A percentile compares a stretch with the other conserved stretches of the same genome.
Evolutionary conservation across 2,113 vertebrate species (phyloP).

Genomic region (Mesembrinibis cayennensis): DNA sequence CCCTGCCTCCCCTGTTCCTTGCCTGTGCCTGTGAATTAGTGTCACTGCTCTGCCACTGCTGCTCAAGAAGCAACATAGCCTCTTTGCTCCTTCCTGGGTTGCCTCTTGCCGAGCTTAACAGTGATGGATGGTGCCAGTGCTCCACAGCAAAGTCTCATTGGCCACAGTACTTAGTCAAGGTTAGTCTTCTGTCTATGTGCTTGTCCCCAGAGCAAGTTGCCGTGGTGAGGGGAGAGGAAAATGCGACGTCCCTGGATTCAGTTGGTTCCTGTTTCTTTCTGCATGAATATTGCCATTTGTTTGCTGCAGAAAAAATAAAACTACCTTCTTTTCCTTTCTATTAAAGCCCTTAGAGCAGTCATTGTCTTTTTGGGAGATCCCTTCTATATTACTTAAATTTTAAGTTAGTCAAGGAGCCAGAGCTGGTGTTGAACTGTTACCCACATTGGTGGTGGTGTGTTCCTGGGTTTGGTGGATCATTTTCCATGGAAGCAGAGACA

Average conservation of each 20-base stretch:
- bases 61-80: accelerated
- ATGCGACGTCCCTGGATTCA: background rate
- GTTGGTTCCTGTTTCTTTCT: background rate
- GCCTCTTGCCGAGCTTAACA: background rate
- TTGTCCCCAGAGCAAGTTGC: background rate
- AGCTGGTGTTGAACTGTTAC: background rate
- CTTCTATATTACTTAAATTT: background rate
- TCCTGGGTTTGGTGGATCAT: background rate
- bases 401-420: background rate
- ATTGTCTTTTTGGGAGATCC: background rate
- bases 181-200: background rate
- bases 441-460: background rate
- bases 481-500: background rate
- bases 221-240: background rate
- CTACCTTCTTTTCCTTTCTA: background rate
- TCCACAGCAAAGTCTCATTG: background rate
- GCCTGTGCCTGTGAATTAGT: accelerated
- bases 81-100: background rate
- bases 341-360: background rate
- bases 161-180: background rate
- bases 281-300: background rate
- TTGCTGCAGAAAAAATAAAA: background rate
- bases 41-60: background rate
- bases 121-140: background rate
- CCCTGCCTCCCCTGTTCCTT: background rate